Evolutionary conservation across 2,888 invertebrate genomes (phyloP).

Genomic region (Monopis laevigella): DNA sequence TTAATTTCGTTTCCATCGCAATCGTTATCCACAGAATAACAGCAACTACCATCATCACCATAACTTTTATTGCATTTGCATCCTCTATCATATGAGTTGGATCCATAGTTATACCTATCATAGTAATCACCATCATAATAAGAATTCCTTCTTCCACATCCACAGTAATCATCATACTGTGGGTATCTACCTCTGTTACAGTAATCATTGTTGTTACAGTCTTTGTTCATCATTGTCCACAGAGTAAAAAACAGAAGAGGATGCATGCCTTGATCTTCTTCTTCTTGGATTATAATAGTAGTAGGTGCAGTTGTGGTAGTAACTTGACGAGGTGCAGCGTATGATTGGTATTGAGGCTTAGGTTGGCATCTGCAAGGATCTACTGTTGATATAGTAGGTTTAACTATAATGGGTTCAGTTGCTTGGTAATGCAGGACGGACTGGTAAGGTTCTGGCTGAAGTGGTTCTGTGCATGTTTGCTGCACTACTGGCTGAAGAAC

Average conservation of each 20-base stretch:
- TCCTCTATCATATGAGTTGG: not conserved
- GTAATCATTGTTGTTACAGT: not conserved
- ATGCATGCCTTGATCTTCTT: conserved; percentile 1
- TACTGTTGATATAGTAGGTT: conserved; percentile 1
- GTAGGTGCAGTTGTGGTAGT: not conserved
- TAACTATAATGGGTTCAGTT: too few species aligned
- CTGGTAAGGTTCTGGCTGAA: not conserved
- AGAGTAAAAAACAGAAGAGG: not conserved
- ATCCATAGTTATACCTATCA: not conserved
- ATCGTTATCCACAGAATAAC: not conserved
- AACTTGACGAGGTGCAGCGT: too few species aligned
- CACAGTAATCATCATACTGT: not conserved
- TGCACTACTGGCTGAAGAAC: not conserved
- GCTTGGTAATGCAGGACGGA: too few species aligned
- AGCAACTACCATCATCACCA: not conserved
- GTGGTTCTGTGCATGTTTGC: not conserved
- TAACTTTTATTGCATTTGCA: too few species aligned
- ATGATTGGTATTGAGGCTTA: not conserved
- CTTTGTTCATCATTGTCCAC: not conserved
- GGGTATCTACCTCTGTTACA: not conserved
- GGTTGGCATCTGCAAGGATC: too few species aligned
- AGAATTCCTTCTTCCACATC: not conserved
- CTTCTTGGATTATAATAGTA: not conserved
- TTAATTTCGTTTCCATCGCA: conserved; percentile 6
- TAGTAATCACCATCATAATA: not conserved